Evolutionary conservation across 2,113 vertebrate genomes (phyloP).

Genomic region (Clarias batrachus): DNA sequence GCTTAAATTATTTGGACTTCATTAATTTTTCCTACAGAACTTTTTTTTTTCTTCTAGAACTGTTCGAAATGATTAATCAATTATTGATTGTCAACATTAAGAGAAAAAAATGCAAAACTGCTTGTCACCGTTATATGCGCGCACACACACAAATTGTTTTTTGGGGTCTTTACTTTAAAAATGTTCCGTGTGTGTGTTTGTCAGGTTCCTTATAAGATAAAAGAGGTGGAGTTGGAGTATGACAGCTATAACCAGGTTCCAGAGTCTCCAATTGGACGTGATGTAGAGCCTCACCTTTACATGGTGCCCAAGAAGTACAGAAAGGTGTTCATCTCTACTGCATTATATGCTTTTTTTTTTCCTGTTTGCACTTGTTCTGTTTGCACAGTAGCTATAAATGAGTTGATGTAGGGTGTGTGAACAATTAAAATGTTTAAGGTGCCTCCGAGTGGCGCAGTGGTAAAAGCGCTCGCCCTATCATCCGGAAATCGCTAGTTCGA

Average conservation of each 20-base stretch:
- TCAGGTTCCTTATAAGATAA: slow-evolving; percentile 93
- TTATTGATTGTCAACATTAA: no score
- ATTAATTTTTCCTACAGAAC: no score
- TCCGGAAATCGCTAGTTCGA: no score
- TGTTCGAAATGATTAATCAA: no score
- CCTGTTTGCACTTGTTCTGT: no score
- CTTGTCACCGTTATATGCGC: not conserved
- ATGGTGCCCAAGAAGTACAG: slow-evolving; percentile 97
- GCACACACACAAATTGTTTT: not conserved
- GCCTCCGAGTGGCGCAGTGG: no score
- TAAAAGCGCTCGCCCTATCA: no score
- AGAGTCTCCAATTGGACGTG: slow-evolving; percentile 89
- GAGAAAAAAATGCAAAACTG: no score
- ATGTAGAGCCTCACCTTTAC: slow-evolving; percentile 93
- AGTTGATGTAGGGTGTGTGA: not conserved
- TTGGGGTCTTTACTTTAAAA: not conserved
- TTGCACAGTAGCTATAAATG: not conserved
- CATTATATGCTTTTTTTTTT: not conserved
- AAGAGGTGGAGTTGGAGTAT: slow-evolving; percentile 88
- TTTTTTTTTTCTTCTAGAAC: no score
- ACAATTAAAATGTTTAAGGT: no score
- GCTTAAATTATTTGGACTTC: no score
- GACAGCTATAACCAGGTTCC: slow-evolving; percentile 94
- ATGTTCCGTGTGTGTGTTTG: slow-evolving; percentile 30
- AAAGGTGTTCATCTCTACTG: slow-evolving; percentile 75